Evolutionary conservation across 2,888 invertebrate genomes (phyloP).

Genomic region (Cheilosia vulpina): DNA sequence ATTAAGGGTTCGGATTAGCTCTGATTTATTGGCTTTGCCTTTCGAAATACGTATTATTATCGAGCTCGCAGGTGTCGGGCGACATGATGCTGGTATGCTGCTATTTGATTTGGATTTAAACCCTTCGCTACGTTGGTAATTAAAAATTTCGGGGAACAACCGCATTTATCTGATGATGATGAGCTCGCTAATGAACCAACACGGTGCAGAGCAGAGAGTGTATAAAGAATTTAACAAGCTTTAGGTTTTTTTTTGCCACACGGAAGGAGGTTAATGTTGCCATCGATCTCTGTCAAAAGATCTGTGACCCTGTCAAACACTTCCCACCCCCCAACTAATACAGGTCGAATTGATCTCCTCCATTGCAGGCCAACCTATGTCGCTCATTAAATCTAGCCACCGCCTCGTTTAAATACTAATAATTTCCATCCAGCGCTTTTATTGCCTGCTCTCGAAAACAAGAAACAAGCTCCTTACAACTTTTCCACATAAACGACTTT

Average conservation of each 20-base stretch:
- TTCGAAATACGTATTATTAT: conserved; percentile 42
- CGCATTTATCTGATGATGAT: conserved; percentile 45
- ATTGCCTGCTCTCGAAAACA: conserved; percentile 12
- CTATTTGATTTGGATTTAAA: conserved; percentile 3
- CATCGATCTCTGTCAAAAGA: too few relatives aligned
- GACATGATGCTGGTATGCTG: conserved; percentile 20
- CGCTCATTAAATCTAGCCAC: too few relatives aligned
- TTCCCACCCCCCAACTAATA: too few relatives aligned
- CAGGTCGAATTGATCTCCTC: too few relatives aligned
- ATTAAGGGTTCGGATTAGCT: conserved; percentile 58
- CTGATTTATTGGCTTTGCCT: conserved; percentile 52
- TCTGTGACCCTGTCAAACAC: too few relatives aligned
- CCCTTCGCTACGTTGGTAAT: conserved; percentile 31
- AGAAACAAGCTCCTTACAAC: conserved; percentile 46
- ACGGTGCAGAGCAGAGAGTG: neutral
- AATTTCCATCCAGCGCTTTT: conserved; percentile 30
- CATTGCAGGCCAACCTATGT: too few relatives aligned
- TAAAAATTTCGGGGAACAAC: conserved; percentile 62
- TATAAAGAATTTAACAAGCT: too few relatives aligned
- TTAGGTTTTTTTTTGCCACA: too few relatives aligned
- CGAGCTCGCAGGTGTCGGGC: conserved; percentile 65
- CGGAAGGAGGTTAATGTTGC: too few relatives aligned
- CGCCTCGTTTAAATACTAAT: conserved; percentile 29
- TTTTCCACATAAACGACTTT: conserved; percentile 44
- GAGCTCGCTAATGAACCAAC: conserved; percentile 17